These are phyloP conservation scores for Varanus salvator DNA, from an alignment of 2,113 vertebrate species.

Conservation along the genomic window DNA sequence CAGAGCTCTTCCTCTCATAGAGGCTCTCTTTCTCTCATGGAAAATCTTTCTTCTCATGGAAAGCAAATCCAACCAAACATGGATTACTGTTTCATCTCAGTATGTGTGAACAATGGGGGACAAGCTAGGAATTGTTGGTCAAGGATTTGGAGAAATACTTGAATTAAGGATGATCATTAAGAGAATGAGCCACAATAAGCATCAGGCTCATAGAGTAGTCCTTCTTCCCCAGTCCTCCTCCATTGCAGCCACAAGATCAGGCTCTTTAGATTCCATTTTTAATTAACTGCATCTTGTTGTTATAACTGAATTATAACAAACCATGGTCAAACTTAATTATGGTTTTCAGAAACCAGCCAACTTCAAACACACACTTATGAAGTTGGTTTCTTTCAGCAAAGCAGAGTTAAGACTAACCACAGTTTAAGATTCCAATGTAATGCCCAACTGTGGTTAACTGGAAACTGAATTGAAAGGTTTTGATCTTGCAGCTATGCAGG, in stretches of 20 bases:
- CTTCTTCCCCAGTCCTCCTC: background rate
- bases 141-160: background rate
- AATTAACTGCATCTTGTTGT: background rate
- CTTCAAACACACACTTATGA: background rate
- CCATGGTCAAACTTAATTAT: background rate
- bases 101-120: background rate
- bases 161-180: background rate
- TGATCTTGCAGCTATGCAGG: background rate
- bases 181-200: background rate
- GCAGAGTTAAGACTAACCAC: background rate
- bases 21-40: too few relatives aligned
- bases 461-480: background rate
- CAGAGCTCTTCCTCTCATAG: too few relatives aligned
- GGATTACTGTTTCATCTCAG: background rate
- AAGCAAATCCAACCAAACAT: background rate
- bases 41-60: too few relatives aligned
- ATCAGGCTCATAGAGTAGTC: background rate
- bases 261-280: background rate
- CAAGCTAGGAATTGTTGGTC: background rate
- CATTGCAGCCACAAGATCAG: background rate
- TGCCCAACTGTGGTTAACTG: background rate
- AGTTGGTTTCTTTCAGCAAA: background rate
- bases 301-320: background rate
- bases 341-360: background rate
- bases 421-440: background rate